Evolutionary conservation across 2,797 vertebrate genomes (phyloP).

Genomic region (Salmo trutta): DNA sequence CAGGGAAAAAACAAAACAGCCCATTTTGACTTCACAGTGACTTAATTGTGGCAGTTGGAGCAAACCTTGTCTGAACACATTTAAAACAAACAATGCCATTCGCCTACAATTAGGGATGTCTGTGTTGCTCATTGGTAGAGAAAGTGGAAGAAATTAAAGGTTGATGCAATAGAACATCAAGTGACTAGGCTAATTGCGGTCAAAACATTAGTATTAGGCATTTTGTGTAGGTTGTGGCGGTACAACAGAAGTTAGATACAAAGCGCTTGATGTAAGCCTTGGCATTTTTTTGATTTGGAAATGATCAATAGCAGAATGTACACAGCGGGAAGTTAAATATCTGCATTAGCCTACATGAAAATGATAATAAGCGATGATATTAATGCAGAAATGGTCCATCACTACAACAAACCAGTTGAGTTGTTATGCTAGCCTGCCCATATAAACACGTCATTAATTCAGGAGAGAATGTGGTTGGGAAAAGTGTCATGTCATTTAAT

Average conservation of each 20-base stretch:
- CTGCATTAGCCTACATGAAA: neutral
- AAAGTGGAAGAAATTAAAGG: neutral
- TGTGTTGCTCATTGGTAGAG: neutral
- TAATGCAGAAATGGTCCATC: neutral
- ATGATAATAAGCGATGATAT: neutral
- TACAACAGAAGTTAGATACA: neutral
- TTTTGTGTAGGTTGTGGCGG: neutral
- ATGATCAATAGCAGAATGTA: neutral
- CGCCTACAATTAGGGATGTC: neutral
- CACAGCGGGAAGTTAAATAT: neutral
- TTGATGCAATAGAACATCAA: neutral
- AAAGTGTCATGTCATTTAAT: neutral
- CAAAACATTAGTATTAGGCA: neutral
- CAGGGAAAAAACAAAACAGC: neutral
- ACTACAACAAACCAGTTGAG: neutral
- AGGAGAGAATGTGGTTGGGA: neutral
- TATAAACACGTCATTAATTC: conserved; percentile 10
- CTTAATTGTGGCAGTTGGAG: neutral
- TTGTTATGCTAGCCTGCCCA: neutral
- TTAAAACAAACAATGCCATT: neutral
- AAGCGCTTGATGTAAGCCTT: neutral
- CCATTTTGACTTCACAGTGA: conserved; percentile 2
- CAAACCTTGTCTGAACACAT: neutral
- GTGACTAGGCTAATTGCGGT: neutral
- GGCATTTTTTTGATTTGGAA: neutral